Percentiles rank a stretch among this genome's conserved stretches.
These are phyloP conservation scores for Drosophila hydei DNA, from an alignment of 1,140 invertebrate genomes.

Conservation along the genomic window DNA sequence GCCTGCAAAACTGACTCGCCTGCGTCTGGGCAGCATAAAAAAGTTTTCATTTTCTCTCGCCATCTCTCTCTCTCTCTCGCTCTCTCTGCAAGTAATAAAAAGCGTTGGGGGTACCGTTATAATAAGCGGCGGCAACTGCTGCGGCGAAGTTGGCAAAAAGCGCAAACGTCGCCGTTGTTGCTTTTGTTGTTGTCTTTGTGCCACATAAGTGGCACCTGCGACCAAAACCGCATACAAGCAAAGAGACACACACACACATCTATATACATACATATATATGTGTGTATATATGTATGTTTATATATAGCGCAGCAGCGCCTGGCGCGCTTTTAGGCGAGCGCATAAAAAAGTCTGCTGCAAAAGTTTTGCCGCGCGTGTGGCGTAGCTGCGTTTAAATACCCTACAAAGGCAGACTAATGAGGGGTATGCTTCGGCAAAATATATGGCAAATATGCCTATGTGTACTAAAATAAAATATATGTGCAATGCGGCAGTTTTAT, in stretches of 20 bases:
- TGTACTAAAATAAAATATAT: too few relatives aligned
- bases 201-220: conserved; percentile 75
- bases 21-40: conserved; percentile 56
- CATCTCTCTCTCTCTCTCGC: not conserved
- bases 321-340: conserved; percentile 49
- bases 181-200: conserved; percentile 30
- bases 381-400: conserved; percentile 16
- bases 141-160: conserved; percentile 10
- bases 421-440: not conserved
- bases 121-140: conserved; percentile 60
- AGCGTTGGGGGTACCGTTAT: conserved; percentile 54
- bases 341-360: conserved; percentile 51
- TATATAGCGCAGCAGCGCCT: conserved; percentile 14
- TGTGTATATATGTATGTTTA: conserved; percentile 12
- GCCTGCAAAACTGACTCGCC: conserved; percentile 36
- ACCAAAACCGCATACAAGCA: conserved; percentile 54
- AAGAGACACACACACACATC: conserved; percentile 24
- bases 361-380: conserved; percentile 38
- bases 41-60: conserved; percentile 52
- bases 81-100: conserved; percentile 56
- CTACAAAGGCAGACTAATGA: not conserved
- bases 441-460: not conserved
- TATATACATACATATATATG: conserved; percentile 3
- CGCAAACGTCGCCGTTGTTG: conserved; percentile 12
- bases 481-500: too few relatives aligned